phyloP scores from a whole-genome alignment of 2,888 invertebrate genomes.

The Microctonus aethiopoides region DNA sequence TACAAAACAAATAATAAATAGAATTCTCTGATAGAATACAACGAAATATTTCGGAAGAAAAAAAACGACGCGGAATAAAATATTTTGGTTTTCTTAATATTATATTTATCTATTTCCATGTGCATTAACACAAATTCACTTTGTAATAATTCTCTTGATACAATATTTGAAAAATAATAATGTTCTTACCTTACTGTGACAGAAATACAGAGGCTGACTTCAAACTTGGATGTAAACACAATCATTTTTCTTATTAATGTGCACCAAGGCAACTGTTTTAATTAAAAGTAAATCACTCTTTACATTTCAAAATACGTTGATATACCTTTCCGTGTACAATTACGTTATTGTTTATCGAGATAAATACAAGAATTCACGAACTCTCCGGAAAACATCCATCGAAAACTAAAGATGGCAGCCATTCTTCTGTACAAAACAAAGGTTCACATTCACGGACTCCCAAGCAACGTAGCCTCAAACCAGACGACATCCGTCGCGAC shows the following conservation, averaged over 20 bases:
- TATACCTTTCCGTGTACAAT: slow-evolving; percentile 64
- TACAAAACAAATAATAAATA: slow-evolving; percentile 16
- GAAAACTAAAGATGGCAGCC: slow-evolving; percentile 87
- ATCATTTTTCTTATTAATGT: slow-evolving; percentile 69
- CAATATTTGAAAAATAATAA: slow-evolving; percentile 31
- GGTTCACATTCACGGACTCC: slow-evolving; percentile 67
- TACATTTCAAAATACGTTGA: slow-evolving; percentile 66
- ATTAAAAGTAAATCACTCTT: slow-evolving; percentile 63
- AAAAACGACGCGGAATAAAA: background rate
- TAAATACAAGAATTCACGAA: slow-evolving; percentile 59
- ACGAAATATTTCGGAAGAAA: background rate
- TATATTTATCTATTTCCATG: background rate
- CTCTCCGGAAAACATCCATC: slow-evolving; percentile 80
- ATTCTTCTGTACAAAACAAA: slow-evolving; percentile 86
- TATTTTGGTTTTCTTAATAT: too few relatives aligned
- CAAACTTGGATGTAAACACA: slow-evolving; percentile 83
- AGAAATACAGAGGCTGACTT: slow-evolving; percentile 74
- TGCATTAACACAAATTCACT: background rate
- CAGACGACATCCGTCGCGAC: slow-evolving; percentile 57
- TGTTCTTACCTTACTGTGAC: slow-evolving; percentile 71
- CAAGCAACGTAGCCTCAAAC: slow-evolving; percentile 62
- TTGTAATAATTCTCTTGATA: background rate
- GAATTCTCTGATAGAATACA: background rate
- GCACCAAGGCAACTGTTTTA: slow-evolving; percentile 64
- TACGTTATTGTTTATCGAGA: slow-evolving; percentile 59